Conservation (phyloP, 2,113 vertebrate genomes). For the Pterophyllum scalare region DNA sequence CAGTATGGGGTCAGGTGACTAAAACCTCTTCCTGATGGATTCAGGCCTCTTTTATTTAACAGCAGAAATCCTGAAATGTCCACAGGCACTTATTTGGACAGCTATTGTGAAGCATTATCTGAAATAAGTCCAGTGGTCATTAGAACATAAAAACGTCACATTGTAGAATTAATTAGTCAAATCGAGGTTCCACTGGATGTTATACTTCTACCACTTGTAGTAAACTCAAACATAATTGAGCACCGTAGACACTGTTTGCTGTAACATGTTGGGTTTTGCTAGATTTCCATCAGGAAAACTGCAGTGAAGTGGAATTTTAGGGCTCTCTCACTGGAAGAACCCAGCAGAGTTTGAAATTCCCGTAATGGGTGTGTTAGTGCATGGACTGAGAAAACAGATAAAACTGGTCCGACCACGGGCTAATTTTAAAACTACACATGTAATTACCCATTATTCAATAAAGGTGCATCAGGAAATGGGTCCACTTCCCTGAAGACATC, state of each 20-base stretch:
- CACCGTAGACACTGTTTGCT: neutral
- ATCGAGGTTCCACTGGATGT: neutral
- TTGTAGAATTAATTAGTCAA: neutral
- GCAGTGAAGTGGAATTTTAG: accelerated
- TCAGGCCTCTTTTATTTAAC: accelerated
- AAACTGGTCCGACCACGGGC: neutral
- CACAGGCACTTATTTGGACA: neutral
- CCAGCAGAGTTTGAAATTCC: neutral
- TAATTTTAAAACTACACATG: accelerated
- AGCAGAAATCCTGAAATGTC: neutral
- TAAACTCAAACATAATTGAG: accelerated
- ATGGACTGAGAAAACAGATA: neutral
- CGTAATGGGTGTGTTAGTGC: neutral
- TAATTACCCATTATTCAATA: neutral
- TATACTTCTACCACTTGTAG: neutral
- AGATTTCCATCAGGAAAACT: neutral
- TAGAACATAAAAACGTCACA: neutral
- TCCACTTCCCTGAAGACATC: neutral
- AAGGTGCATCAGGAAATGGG: neutral
- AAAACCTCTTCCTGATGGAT: neutral
- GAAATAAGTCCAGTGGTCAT: neutral
- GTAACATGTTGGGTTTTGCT: neutral
- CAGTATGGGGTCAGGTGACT: accelerated
- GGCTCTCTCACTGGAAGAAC: neutral
- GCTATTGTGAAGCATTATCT: neutral